Conservation (phyloP, 2,888 invertebrate genomes). For the Cremastinae sp. region DNA sequence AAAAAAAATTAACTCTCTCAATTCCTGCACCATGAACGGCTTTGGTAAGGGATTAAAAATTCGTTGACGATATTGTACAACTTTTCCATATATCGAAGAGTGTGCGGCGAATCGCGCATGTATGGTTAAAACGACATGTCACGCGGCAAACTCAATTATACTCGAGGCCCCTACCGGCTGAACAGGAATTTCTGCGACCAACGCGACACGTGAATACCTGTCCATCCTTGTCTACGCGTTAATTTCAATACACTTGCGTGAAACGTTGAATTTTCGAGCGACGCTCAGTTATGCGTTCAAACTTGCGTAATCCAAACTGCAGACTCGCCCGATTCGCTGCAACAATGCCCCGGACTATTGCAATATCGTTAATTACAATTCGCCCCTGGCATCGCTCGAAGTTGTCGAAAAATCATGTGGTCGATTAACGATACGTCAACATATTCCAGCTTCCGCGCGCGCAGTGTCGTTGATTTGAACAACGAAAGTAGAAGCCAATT, state of each 20-base stretch:
- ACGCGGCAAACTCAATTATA: conserved; percentile 72
- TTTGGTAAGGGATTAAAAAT: too few species aligned
- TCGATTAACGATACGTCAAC: conserved; percentile 28
- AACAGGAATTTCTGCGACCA: conserved; percentile 29
- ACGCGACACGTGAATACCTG: conserved; percentile 4
- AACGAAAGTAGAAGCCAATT: too few species aligned
- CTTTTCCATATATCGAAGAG: conserved; percentile 10
- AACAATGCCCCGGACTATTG: conserved; percentile 33
- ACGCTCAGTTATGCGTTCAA: conserved; percentile 45
- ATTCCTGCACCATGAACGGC: too few species aligned
- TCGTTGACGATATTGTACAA: too few species aligned
- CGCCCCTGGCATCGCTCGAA: background rate
- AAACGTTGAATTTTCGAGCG: conserved; percentile 49
- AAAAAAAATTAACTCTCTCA: too few species aligned
- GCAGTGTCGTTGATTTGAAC: background rate
- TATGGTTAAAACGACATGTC: conserved; percentile 67
- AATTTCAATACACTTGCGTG: conserved; percentile 12
- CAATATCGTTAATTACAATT: conserved; percentile 33
- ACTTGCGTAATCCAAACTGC: conserved; percentile 45
- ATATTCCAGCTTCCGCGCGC: background rate
- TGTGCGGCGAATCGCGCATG: conserved; percentile 47
- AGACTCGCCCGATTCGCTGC: conserved; percentile 25
- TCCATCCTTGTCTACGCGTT: conserved; percentile 9
- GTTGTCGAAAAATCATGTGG: conserved; percentile 4
- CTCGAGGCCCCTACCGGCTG: conserved; percentile 53